Evolutionary conservation across 2,888 invertebrate genomes (phyloP), one percentile per base, ranked within the genome.

Genomic region (Plagodis pulveraria): DNA sequence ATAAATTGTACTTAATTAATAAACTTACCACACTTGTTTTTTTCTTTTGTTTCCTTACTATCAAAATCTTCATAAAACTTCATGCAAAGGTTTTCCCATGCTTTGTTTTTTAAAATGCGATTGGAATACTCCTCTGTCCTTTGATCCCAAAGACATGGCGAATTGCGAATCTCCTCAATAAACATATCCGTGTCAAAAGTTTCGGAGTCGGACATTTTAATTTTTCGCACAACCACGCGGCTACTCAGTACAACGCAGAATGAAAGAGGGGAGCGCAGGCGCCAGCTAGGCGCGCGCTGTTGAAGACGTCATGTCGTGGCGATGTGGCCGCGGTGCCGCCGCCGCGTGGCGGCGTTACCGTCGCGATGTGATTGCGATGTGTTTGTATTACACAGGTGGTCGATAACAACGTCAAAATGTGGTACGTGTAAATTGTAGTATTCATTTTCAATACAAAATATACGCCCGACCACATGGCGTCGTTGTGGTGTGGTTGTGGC

Each of bases 271-370:
- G 38, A 38, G 38, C 38, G 38, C 55, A 49, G 55, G 49, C 48
- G 48, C 48, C 49, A 52, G 58, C 56, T 58, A 58, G 61, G 61
- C 64, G 58, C 65, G 62, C 58, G 58, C 65, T 38, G 41, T 62
- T 62, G 62, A 62, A 62, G 62, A 58, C 66, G 63, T 63, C 63
- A 62, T 59, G 58, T 62, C 62, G 62, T 65, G 54, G 62, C 62
- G 60, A 64, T 62, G 56, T 60, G 58, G 62, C 62, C 62, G 61
- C 58, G 56, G 58, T 61, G 58, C 56, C 54, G 56, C 56, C 63
- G 61, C 65, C 56, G 63, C n/a, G 65, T 60, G 61, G 64, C 12
- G 56, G 61, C 64, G 62, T 61, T 63, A 57, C 55, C 52, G 56
- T 59, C 47, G 62, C 62, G 62, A 56, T 63, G 65, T 59, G 54